phyloP scores from a whole-genome alignment of 2,113 vertebrate species.

The Propithecus coquereli region DNA sequence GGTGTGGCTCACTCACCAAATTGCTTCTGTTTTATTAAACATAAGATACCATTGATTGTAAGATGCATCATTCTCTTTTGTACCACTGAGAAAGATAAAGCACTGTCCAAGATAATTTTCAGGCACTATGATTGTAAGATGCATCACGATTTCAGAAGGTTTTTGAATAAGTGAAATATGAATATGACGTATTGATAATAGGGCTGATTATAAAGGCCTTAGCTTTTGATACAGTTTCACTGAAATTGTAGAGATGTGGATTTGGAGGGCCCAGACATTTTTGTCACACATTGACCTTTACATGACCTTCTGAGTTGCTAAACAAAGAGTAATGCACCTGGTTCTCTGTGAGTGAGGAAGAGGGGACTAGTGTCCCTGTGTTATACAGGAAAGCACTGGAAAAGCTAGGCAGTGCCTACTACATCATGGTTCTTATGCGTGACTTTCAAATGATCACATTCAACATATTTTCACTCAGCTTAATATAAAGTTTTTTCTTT shows the following conservation, averaged over 20 bases:
- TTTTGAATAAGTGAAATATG: not conserved
- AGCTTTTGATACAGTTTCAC: not conserved
- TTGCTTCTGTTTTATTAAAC: not conserved
- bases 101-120: not conserved
- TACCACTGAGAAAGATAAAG: not conserved
- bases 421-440: not conserved
- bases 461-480: not conserved
- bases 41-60: not conserved
- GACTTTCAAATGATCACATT: not conserved
- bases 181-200: not conserved
- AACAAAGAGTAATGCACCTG: not conserved
- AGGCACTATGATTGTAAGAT: not conserved
- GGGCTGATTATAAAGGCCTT: not conserved
- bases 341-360: not conserved
- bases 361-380: not conserved
- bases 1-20: not conserved
- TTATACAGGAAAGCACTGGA: not conserved
- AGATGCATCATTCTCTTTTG: fast-evolving
- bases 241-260: not conserved
- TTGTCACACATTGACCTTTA: not conserved
- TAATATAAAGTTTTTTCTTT: conserved; percentile 19
- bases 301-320: not conserved
- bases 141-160: not conserved
- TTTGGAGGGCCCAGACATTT: not conserved
- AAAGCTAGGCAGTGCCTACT: not conserved